Conservation (phyloP, 2,888 invertebrate genomes). For the Melanargia galathea region DNA sequence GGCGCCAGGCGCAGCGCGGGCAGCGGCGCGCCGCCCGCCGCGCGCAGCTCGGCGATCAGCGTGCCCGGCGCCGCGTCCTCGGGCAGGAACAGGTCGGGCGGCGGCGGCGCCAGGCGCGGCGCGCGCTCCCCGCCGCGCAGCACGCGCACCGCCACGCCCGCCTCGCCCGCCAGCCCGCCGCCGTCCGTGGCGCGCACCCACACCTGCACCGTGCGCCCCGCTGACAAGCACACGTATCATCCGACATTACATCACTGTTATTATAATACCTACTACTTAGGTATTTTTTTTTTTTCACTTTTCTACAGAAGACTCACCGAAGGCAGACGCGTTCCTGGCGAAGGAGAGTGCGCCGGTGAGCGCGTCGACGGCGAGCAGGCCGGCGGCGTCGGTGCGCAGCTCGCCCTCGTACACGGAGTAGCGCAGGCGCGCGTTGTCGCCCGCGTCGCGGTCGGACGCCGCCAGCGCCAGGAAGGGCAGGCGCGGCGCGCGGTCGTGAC, state of each 20-base stretch:
- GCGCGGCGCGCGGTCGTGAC: slow-evolving; percentile 67
- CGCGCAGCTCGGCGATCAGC: slow-evolving; percentile 60
- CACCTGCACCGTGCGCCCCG: slow-evolving; percentile 91
- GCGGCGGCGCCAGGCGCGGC: slow-evolving; percentile 88
- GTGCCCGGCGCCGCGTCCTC: slow-evolving; percentile 85
- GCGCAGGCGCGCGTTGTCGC: slow-evolving; percentile 85
- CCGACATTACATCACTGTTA: no score
- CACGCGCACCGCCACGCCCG: slow-evolving; percentile 90
- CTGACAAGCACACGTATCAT: slow-evolving; percentile 4
- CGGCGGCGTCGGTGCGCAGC: slow-evolving; percentile 70
- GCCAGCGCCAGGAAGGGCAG: slow-evolving; percentile 63
- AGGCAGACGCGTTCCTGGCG: slow-evolving; percentile 82
- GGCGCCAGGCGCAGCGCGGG: slow-evolving; percentile 41
- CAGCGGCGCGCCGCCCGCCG: slow-evolving; percentile 30
- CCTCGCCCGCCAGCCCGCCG: slow-evolving; percentile 91
- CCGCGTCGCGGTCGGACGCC: slow-evolving; percentile 91
- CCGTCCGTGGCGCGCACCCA: slow-evolving; percentile 94
- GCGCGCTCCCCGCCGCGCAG: slow-evolving; percentile 86
- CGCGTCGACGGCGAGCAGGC: slow-evolving; percentile 88
- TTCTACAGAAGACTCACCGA: slow-evolving; percentile 64
- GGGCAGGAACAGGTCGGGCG: slow-evolving; percentile 89
- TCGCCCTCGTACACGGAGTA: slow-evolving; percentile 89
- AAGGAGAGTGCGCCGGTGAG: slow-evolving; percentile 88
- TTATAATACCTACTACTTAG: no score
- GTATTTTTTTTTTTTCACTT: no score